Conservation (phyloP, 2,113 vertebrate genomes). For the Eptatretus burgeri region DNA sequence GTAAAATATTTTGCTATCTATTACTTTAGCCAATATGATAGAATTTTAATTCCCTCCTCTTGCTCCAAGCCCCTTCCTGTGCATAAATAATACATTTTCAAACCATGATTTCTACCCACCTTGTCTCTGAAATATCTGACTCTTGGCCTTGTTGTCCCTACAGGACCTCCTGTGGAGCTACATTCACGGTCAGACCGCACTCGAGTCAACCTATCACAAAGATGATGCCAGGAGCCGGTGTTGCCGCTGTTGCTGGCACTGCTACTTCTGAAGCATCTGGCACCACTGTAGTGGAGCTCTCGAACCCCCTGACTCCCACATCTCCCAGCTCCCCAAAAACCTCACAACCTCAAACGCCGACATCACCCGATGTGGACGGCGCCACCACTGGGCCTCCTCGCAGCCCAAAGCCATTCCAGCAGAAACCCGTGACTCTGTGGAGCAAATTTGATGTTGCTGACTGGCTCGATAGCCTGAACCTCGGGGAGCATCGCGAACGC, state of each 20-base stretch:
- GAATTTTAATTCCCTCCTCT: too few relatives aligned
- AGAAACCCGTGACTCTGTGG: slow-evolving; percentile 64
- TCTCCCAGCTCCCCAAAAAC: not conserved
- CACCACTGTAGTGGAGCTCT: not conserved
- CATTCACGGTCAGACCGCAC: slow-evolving; percentile 6
- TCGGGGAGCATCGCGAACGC: slow-evolving; percentile 49
- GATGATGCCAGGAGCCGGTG: not conserved
- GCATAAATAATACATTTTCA: too few relatives aligned
- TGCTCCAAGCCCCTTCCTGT: too few relatives aligned
- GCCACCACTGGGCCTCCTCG: not conserved
- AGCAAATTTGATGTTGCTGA: slow-evolving; percentile 77
- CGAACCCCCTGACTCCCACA: not conserved
- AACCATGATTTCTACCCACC: too few relatives aligned
- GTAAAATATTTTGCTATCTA: too few relatives aligned
- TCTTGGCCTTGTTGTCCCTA: too few relatives aligned
- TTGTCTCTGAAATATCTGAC: too few relatives aligned
- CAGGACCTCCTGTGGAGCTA: not conserved
- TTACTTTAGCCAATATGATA: too few relatives aligned
- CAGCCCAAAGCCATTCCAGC: slow-evolving; percentile 44
- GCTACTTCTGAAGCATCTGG: not conserved
- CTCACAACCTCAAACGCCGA: not conserved
- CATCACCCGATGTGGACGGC: not conserved
- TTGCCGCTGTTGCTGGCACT: not conserved
- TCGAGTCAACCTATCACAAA: slow-evolving; percentile 1
- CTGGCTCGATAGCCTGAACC: slow-evolving; percentile 55